Percentiles rank a stretch among this genome's conserved stretches.
Evolutionary conservation across 2,113 vertebrate genomes (phyloP).

Genomic region (Heteronetta atricapilla): DNA sequence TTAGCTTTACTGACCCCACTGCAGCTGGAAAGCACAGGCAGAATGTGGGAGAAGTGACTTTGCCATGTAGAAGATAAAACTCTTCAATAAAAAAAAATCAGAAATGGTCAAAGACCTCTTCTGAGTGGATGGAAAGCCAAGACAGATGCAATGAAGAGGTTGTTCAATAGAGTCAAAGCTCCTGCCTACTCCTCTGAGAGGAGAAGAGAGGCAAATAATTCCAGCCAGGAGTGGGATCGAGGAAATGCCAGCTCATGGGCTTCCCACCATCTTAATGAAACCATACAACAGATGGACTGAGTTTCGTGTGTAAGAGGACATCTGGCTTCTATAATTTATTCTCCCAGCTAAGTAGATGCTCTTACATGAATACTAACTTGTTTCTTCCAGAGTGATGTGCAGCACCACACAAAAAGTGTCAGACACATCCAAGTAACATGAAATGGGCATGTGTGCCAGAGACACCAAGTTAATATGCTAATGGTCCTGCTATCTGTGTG

Average conservation of each 20-base stretch:
- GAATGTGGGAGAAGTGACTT: not conserved
- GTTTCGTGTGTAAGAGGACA: not conserved
- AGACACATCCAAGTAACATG: not conserved
- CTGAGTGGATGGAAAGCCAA: not conserved
- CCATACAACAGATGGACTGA: not conserved
- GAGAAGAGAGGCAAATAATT: not conserved
- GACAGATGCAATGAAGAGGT: not conserved
- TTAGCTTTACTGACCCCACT: not conserved
- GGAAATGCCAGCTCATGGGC: not conserved
- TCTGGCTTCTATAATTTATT: not conserved
- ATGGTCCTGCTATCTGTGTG: not conserved
- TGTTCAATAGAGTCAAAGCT: not conserved
- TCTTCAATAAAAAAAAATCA: not conserved
- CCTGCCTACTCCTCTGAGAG: not conserved
- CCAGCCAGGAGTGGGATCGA: accelerated
- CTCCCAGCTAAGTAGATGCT: not conserved
- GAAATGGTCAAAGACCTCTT: not conserved
- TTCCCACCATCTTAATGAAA: not conserved
- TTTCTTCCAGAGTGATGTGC: not conserved
- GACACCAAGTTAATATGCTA: not conserved
- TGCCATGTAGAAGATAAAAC: not conserved
- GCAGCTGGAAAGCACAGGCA: constrained; percentile 9
- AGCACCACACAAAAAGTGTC: not conserved
- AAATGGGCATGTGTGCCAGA: accelerated
- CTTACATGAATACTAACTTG: not conserved